A percentile compares a stretch with the other conserved stretches of the same genome.
Conservation (phyloP, 2,797 vertebrate genomes). For the Phyllotis vaccarum region DNA sequence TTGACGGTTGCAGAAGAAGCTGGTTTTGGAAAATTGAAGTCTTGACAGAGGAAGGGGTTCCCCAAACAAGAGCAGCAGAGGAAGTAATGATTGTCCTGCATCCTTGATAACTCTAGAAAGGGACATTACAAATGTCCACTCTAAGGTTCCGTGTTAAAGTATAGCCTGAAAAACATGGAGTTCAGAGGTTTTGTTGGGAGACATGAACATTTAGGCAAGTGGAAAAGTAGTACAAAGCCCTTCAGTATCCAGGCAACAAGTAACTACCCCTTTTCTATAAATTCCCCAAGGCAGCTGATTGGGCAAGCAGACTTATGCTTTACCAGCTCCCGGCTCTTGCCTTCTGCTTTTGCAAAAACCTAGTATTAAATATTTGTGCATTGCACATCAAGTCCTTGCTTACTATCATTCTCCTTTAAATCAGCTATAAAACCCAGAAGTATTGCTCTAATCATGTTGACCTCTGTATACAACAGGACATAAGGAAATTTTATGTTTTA, state of each 20-base stretch:
- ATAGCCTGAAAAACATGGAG: not conserved
- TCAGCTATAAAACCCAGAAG: not conserved
- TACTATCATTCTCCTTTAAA: not conserved
- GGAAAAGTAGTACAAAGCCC: not conserved
- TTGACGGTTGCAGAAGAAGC: not conserved
- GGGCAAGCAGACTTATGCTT: not conserved
- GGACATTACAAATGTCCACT: not conserved
- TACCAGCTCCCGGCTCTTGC: not conserved
- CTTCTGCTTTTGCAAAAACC: not conserved
- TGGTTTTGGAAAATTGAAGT: not conserved
- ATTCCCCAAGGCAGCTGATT: not conserved
- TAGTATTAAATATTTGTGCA: no score
- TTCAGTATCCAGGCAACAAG: not conserved
- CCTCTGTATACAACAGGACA: not conserved
- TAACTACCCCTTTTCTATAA: not conserved
- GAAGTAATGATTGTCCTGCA: not conserved
- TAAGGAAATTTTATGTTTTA: not conserved
- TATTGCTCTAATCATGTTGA: not conserved
- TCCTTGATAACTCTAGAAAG: not conserved
- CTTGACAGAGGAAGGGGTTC: not conserved
- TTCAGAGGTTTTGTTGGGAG: not conserved
- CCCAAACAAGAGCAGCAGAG: not conserved
- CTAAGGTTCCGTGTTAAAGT: not conserved
- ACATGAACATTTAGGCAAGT: not conserved
- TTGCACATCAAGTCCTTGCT: not conserved